Percentiles rank a stretch among this genome's conserved stretches.
phyloP scores from a whole-genome alignment of 2,888 invertebrate genomes.

The Acanthococcus lagerstroemiae region DNA sequence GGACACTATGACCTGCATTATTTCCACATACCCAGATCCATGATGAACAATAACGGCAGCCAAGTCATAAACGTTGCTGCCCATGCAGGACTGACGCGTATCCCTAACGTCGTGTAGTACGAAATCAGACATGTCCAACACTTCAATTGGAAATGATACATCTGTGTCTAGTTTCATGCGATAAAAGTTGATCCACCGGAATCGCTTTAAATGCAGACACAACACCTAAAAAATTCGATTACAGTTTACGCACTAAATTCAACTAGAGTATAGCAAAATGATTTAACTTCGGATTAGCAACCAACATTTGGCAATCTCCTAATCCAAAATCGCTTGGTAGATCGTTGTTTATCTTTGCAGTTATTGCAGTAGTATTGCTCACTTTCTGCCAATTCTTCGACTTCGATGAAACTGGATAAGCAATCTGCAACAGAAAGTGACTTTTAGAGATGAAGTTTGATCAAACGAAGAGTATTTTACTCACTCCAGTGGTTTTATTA shows the following conservation, averaged over 20 bases:
- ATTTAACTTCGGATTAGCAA: slow-evolving; percentile 23
- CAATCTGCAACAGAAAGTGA: slow-evolving; percentile 56
- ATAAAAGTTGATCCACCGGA: slow-evolving; percentile 70
- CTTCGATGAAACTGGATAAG: slow-evolving; percentile 60
- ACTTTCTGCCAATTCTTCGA: slow-evolving; percentile 70
- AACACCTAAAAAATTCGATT: slow-evolving; percentile 47
- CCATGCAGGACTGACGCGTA: slow-evolving; percentile 53
- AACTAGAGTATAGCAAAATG: too few species aligned
- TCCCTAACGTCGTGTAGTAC: slow-evolving; percentile 57
- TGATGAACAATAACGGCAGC: slow-evolving; percentile 74
- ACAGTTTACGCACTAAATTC: not conserved
- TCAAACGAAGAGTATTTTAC: too few species aligned
- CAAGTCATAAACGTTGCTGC: slow-evolving; percentile 61
- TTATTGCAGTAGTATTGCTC: slow-evolving; percentile 73
- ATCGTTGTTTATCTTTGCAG: slow-evolving; percentile 69
- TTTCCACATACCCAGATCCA: slow-evolving; percentile 56
- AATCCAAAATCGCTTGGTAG: slow-evolving; percentile 78
- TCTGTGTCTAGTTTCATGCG: slow-evolving; percentile 68
- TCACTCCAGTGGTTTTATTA: too few species aligned
- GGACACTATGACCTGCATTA: not conserved
- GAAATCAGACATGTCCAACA: slow-evolving; percentile 68
- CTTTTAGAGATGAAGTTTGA: too few species aligned
- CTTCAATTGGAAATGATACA: slow-evolving; percentile 63
- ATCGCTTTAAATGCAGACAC: slow-evolving; percentile 72
- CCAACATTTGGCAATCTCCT: slow-evolving; percentile 64